phyloP scores from a whole-genome alignment of 2,797 vertebrate genomes.

The Enteromius anoplus region DNA sequence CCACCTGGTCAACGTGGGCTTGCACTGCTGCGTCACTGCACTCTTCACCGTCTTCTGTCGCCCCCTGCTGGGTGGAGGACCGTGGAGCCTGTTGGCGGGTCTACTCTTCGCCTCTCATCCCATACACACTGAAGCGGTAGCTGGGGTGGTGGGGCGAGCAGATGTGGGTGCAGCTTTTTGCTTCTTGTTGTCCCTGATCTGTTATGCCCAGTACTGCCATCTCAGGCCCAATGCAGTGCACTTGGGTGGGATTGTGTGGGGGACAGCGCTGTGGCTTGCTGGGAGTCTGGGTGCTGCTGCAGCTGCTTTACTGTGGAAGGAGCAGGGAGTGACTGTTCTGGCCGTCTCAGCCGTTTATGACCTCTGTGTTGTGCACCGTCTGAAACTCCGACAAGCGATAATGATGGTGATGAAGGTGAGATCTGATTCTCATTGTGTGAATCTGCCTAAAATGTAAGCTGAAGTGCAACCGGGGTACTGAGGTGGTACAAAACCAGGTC shows the following conservation, averaged over 20 bases:
- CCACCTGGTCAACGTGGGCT: constrained; percentile 89
- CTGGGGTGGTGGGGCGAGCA: constrained; percentile 92
- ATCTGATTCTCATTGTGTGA: background rate
- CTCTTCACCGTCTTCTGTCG: constrained; percentile 91
- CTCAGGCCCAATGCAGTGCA: constrained; percentile 59
- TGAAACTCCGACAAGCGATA: constrained; percentile 84
- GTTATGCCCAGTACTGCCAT: constrained; percentile 86
- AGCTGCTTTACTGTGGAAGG: constrained; percentile 97
- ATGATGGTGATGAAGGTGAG: constrained; percentile 88
- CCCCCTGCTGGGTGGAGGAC: constrained; percentile 87
- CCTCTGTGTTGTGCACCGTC: constrained; percentile 88
- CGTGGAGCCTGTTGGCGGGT: constrained; percentile 91
- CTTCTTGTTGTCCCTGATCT: constrained; percentile 88
- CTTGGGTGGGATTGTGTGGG: constrained; percentile 29
- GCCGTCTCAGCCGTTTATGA: constrained; percentile 90
- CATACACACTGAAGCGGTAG: constrained; percentile 95
- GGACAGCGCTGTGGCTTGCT: constrained; percentile 85
- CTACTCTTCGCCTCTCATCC: constrained; percentile 95
- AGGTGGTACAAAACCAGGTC: background rate
- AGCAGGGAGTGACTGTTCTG: constrained; percentile 94
- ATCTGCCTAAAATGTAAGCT: background rate
- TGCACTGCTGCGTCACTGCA: constrained; percentile 89
- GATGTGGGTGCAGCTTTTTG: constrained; percentile 92
- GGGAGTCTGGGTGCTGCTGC: constrained; percentile 85
- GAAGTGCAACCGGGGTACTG: background rate